Evolutionary conservation across 1,140 invertebrate species (phyloP).

Genomic region (Ostrea denselamellosa): DNA sequence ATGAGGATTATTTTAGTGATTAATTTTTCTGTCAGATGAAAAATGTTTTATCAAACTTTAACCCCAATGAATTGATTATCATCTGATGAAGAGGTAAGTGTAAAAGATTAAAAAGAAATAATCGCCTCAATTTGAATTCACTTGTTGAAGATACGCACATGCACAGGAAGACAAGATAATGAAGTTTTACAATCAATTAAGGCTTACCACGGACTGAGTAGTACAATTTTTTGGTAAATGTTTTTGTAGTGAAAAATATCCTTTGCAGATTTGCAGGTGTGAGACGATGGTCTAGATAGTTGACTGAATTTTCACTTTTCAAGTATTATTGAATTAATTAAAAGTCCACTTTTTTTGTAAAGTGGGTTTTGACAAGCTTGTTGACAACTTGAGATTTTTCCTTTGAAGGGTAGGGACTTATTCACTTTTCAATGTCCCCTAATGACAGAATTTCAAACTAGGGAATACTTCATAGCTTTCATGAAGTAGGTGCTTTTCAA

Average conservation of each 20-base stretch:
- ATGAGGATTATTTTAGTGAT: not conserved
- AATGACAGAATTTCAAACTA: slow-evolving; percentile 20
- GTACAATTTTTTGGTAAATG: not conserved
- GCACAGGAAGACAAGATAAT: not conserved
- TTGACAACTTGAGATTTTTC: slow-evolving; percentile 11
- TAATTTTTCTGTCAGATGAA: not conserved
- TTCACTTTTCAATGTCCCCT: not conserved
- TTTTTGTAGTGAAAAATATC: slow-evolving; percentile 29
- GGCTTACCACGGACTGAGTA: not conserved
- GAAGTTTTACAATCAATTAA: not conserved
- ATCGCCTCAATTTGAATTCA: not conserved
- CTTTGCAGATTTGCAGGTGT: slow-evolving; percentile 37
- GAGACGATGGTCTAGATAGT: slow-evolving; percentile 17
- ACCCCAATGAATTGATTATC: not conserved
- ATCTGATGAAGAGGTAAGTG: not conserved
- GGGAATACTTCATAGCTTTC: not conserved
- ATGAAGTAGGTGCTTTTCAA: slow-evolving; percentile 18
- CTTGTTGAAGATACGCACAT: slow-evolving; percentile 6
- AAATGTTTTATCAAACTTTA: slow-evolving; percentile 5
- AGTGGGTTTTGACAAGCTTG: slow-evolving; percentile 23
- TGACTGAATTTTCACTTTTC: slow-evolving; percentile 36
- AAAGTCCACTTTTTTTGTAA: not conserved
- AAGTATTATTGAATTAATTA: slow-evolving; percentile 39
- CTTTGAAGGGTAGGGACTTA: slow-evolving; percentile 10
- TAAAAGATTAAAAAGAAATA: not conserved